phyloP scores from a whole-genome alignment of 2,888 invertebrate genomes.

The Chorisops tibialis region DNA sequence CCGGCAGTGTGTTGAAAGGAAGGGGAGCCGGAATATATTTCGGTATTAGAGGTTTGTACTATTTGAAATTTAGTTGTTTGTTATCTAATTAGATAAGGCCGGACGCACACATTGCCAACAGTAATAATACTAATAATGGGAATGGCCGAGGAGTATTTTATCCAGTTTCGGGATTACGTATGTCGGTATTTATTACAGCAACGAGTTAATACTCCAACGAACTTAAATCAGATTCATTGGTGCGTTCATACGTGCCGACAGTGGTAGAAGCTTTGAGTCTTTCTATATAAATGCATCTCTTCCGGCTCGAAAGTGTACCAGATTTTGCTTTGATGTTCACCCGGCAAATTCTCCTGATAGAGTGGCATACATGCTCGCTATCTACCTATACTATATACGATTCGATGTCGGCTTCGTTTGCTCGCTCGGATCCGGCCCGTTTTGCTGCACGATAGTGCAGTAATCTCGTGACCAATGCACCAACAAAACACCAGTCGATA shows the following conservation, averaged over 20 bases:
- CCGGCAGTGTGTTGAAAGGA: not conserved
- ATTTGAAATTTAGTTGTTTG: slow-evolving; percentile 13
- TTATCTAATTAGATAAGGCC: slow-evolving; percentile 22
- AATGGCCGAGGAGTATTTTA: not conserved
- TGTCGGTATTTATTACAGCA: not conserved
- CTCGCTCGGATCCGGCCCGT: too few relatives aligned
- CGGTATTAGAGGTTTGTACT: not conserved
- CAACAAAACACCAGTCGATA: too few relatives aligned
- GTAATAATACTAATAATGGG: not conserved
- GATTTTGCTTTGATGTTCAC: too few relatives aligned
- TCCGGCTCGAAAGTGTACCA: not conserved
- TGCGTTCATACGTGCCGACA: not conserved
- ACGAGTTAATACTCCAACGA: not conserved
- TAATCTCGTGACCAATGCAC: too few relatives aligned
- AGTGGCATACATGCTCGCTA: too few relatives aligned
- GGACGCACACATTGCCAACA: not conserved
- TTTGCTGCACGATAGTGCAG: too few relatives aligned
- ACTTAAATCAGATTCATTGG: not conserved
- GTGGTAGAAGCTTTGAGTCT: not conserved
- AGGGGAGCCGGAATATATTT: not conserved
- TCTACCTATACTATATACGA: too few relatives aligned
- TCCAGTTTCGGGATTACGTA: not conserved
- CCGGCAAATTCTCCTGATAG: too few relatives aligned
- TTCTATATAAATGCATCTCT: slow-evolving; percentile 12
- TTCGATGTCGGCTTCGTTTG: too few relatives aligned